These are phyloP conservation scores for Setipinna tenuifilis DNA, from an alignment of 2,797 vertebrate species.

Conservation along the genomic window DNA sequence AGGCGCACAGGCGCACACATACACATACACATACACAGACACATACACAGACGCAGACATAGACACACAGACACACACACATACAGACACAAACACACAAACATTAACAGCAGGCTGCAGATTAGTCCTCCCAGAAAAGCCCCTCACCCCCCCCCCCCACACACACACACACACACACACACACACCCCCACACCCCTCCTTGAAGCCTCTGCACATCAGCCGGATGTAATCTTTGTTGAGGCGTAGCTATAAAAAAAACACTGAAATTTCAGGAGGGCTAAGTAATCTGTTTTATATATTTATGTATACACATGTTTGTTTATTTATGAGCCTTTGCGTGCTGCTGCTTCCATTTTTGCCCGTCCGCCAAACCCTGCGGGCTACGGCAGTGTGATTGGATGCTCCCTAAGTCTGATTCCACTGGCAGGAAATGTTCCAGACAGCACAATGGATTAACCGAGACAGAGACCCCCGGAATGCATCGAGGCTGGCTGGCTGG, in stretches of 20 bases:
- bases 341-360: not conserved
- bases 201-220: constrained; percentile 42
- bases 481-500: not conserved
- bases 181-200: too few species aligned
- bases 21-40: not conserved
- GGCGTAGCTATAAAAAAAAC: not conserved
- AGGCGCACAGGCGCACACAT: not conserved
- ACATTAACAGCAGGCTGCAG: not conserved
- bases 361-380: not conserved
- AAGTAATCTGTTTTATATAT: constrained; percentile 58
- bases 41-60: not conserved
- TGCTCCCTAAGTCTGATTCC: constrained; percentile 36
- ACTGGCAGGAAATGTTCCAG: constrained; percentile 46
- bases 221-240: constrained; percentile 44
- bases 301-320: constrained; percentile 49
- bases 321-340: constrained; percentile 44
- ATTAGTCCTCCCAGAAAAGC: constrained; percentile 27
- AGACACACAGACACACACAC: not conserved
- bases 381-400: constrained; percentile 1
- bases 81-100: constrained; percentile 4
- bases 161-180: constrained; percentile 38
- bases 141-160: constrained; percentile 11
- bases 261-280: constrained; percentile 50
- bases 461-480: constrained; percentile 13
- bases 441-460: constrained; percentile 40